Percentiles rank a stretch among this genome's conserved stretches.
Conservation (phyloP, 2,888 invertebrate genomes). For the Dryomyza anilis region DNA sequence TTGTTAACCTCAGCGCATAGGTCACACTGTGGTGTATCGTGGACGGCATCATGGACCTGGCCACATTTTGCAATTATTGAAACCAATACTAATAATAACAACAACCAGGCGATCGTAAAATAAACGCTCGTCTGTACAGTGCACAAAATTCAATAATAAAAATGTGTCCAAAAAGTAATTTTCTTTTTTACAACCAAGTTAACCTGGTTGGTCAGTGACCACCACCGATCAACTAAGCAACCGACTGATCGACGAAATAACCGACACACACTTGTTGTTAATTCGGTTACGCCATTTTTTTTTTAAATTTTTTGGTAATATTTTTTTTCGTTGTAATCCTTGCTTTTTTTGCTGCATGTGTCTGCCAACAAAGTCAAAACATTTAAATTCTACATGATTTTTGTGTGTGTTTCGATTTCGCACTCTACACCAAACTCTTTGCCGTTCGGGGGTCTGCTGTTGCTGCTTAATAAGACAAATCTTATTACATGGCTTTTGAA, state of each 20-base stretch:
- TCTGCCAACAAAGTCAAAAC: neutral
- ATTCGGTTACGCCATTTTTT: constrained; percentile 4
- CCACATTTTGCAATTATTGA: constrained; percentile 22
- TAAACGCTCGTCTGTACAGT: neutral
- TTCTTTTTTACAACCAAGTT: constrained; percentile 20
- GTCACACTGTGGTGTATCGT: neutral
- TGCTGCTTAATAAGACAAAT: constrained; percentile 26
- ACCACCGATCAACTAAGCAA: neutral
- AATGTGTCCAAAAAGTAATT: constrained; percentile 27
- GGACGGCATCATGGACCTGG: neutral
- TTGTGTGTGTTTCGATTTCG: constrained; percentile 2
- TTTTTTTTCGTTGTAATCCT: neutral
- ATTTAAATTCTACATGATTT: neutral
- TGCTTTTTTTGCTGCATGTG: neutral
- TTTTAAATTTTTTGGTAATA: neutral
- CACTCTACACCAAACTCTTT: neutral
- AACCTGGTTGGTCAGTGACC: neutral
- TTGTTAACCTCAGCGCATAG: constrained; percentile 1
- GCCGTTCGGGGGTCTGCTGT: neutral
- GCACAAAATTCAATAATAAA: constrained; percentile 24
- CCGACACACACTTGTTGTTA: constrained; percentile 14
- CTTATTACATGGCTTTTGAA: constrained; percentile 26
- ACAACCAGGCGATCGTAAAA: neutral
- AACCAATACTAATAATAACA: neutral
- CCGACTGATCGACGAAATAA: neutral